A percentile compares a stretch with the other conserved stretches of the same genome.
phyloP scores from a whole-genome alignment of 2,113 vertebrate species.

The Recurvirostra avosetta region DNA sequence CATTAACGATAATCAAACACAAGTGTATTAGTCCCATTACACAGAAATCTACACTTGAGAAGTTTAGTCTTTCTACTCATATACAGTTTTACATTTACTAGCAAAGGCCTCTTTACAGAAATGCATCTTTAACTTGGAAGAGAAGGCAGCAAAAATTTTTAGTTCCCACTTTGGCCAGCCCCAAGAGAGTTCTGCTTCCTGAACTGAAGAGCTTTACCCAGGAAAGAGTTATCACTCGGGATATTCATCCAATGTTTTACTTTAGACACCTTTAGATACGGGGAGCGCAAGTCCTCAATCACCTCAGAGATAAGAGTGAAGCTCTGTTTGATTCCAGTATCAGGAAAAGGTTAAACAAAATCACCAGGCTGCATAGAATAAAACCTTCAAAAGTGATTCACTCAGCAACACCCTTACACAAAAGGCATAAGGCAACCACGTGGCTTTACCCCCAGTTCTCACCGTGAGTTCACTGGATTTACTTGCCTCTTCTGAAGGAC shows the following conservation, averaged over 20 bases:
- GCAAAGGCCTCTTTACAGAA: not conserved
- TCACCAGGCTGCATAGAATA: rapidly evolving
- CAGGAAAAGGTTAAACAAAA: not conserved
- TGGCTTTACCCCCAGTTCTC: not conserved
- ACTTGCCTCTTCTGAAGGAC: not conserved
- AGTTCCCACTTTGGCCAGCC: not conserved
- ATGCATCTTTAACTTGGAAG: not conserved
- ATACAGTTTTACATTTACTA: not conserved
- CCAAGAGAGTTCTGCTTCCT: rapidly evolving
- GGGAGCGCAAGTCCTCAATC: rapidly evolving
- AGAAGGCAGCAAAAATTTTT: not conserved
- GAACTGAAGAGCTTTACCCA: not conserved
- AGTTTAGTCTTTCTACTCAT: not conserved
- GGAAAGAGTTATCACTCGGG: not conserved
- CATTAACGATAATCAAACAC: not conserved
- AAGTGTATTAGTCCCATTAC: not conserved
- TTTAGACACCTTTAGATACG: not conserved
- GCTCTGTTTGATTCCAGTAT: rapidly evolving
- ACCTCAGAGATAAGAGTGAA: not conserved
- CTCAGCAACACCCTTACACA: not conserved
- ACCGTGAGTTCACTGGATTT: too few species aligned
- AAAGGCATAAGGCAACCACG: rapidly evolving
- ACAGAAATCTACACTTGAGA: not conserved
- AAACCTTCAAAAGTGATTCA: not conserved
- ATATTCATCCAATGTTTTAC: not conserved